Percentiles rank a stretch among this genome's conserved stretches.
Evolutionary conservation across 2,888 invertebrate species (phyloP).

Genomic region (Selenia dentaria): DNA sequence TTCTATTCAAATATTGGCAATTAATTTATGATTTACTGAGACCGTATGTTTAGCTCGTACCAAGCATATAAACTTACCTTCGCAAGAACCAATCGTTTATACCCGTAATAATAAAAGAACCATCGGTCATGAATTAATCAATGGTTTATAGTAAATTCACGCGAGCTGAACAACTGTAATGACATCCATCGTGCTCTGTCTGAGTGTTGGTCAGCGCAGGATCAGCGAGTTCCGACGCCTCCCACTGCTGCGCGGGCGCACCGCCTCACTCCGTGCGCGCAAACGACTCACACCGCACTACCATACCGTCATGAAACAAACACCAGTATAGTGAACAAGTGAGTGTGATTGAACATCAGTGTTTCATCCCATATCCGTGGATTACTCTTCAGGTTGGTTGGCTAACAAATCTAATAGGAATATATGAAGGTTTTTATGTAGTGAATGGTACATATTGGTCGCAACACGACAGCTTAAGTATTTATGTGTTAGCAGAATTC

Average conservation of each 20-base stretch:
- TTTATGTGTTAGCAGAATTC: slow-evolving; percentile 13
- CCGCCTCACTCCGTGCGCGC: slow-evolving; percentile 64
- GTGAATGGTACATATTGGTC: slow-evolving; percentile 4
- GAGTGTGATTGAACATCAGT: slow-evolving; percentile 36
- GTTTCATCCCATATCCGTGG: slow-evolving; percentile 17
- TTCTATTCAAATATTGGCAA: no score
- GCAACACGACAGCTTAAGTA: not conserved
- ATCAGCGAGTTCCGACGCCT: slow-evolving; percentile 59
- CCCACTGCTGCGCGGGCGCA: slow-evolving; percentile 62
- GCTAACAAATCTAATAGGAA: slow-evolving; percentile 3
- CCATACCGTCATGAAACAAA: slow-evolving; percentile 49
- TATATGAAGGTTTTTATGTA: slow-evolving; percentile 1
- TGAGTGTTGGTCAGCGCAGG: slow-evolving; percentile 61
- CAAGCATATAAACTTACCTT: no score
- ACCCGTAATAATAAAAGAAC: no score
- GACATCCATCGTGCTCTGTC: slow-evolving; percentile 34
- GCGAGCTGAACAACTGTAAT: slow-evolving; percentile 7
- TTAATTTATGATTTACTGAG: no score
- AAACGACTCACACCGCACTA: slow-evolving; percentile 60
- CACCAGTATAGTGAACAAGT: slow-evolving; percentile 37
- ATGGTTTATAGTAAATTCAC: no score
- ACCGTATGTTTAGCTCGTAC: no score
- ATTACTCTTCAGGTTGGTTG: slow-evolving; percentile 58
- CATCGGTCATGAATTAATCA: no score
- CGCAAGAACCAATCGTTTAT: no score